These are phyloP conservation scores for Anisognathus igniventris DNA, from an alignment of 2,797 vertebrate species.

Conservation along the genomic window DNA sequence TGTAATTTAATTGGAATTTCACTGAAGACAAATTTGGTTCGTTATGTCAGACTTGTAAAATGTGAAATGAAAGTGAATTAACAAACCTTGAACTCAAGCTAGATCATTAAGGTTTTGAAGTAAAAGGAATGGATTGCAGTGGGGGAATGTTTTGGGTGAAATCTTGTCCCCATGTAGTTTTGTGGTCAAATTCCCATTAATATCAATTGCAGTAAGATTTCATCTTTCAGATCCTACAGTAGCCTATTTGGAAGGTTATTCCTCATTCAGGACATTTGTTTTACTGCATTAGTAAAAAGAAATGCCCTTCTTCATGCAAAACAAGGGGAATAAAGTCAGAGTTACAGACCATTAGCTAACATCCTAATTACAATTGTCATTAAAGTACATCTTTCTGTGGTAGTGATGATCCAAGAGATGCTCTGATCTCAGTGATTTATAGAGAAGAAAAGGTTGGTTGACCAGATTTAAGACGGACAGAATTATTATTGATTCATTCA, in stretches of 20 bases:
- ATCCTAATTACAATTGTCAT: not conserved
- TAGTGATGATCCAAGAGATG: not conserved
- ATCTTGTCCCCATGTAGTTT: not conserved
- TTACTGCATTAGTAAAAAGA: not conserved
- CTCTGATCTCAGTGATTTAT: not conserved
- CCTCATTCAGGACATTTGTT: not conserved
- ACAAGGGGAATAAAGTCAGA: not conserved
- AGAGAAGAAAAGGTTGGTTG: not conserved
- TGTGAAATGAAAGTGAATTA: slow-evolving; percentile 27
- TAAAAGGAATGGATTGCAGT: not conserved
- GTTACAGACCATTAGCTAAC: not conserved
- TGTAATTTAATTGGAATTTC: slow-evolving; percentile 46
- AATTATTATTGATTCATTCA: not conserved
- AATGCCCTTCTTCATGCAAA: not conserved
- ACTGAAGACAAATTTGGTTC: slow-evolving; percentile 25
- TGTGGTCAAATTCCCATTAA: not conserved
- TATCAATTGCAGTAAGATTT: not conserved
- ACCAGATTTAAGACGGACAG: not conserved
- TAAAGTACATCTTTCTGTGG: not conserved
- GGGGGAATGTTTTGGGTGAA: not conserved
- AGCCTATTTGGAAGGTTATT: not conserved
- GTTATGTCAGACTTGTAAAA: slow-evolving; percentile 27
- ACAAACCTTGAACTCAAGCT: not conserved
- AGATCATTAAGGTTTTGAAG: not conserved
- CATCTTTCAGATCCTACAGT: not conserved